phyloP scores from a whole-genome alignment of 1,140 invertebrate species.

The Drosophila lini region DNA sequence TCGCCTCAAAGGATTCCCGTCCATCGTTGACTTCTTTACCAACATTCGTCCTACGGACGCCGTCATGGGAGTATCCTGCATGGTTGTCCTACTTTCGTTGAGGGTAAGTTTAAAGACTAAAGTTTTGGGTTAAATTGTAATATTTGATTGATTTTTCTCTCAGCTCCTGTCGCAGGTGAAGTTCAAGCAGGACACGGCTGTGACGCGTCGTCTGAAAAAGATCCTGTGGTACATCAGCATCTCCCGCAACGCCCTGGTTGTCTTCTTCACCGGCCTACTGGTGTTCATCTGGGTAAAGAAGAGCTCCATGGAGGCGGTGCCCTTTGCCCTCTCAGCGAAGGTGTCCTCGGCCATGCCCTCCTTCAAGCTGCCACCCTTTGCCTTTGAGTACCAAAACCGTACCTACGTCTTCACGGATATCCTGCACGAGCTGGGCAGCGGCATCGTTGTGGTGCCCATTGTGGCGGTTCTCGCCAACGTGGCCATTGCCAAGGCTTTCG shows the following conservation, averaged over 20 bases:
- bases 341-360: slow-evolving; percentile 88
- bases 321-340: slow-evolving; percentile 85
- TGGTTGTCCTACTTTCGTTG: slow-evolving; percentile 88
- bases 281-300: slow-evolving; percentile 85
- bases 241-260: slow-evolving; percentile 92
- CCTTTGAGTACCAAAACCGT: slow-evolving; percentile 86
- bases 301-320: slow-evolving; percentile 69
- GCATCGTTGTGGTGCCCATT: slow-evolving; percentile 90
- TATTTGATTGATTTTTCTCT: background rate
- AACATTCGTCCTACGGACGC: slow-evolving; percentile 88
- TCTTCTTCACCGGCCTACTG: slow-evolving; percentile 89
- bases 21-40: slow-evolving; percentile 88
- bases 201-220: slow-evolving; percentile 86
- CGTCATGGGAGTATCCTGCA: slow-evolving; percentile 89
- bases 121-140: background rate
- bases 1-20: slow-evolving; percentile 89
- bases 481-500: slow-evolving; percentile 94
- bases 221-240: slow-evolving; percentile 90
- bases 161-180: slow-evolving; percentile 73
- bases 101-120: slow-evolving; percentile 86
- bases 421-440: slow-evolving; percentile 88
- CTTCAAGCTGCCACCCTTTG: slow-evolving; percentile 88
- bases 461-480: slow-evolving; percentile 93
- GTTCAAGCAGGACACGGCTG: slow-evolving; percentile 82
- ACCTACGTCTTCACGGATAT: slow-evolving; percentile 88